Conservation (phyloP, 2,797 vertebrate species). For the Chromobotia macracanthus region DNA sequence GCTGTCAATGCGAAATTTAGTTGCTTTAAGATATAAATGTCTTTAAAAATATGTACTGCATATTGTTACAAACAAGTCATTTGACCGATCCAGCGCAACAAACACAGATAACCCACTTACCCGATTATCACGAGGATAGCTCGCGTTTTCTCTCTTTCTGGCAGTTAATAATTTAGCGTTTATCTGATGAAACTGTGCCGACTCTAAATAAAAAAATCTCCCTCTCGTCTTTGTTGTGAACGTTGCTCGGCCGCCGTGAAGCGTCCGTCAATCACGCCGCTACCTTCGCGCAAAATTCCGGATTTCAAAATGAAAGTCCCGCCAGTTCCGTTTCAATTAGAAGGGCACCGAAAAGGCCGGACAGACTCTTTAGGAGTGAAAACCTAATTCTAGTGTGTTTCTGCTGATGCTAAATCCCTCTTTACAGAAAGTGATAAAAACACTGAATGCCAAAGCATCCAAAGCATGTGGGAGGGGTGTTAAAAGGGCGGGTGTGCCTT, state of each 20-base stretch:
- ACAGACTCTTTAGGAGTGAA: no score
- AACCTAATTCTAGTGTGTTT: no score
- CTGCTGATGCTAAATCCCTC: no score
- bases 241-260: constrained; percentile 46
- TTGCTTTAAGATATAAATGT: constrained; percentile 5
- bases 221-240: constrained; percentile 56
- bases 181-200: constrained; percentile 28
- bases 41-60: constrained; percentile 4
- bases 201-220: constrained; percentile 39
- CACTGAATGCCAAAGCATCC: no score
- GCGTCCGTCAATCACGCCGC: constrained; percentile 16
- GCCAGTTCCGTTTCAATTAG: no score
- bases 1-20: constrained; percentile 11
- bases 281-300: neutral
- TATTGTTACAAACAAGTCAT: constrained; percentile 8
- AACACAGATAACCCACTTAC: constrained; percentile 32
- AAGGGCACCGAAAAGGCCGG: no score
- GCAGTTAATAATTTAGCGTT: neutral
- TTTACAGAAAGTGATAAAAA: no score
- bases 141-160: constrained; percentile 14
- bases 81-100: neutral
- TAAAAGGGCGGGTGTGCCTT: no score
- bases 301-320: constrained; percentile 56
- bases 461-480: no score
- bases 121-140: constrained; percentile 13